phyloP scores from a whole-genome alignment of 2,888 invertebrate genomes.

The Diploptera punctata region DNA sequence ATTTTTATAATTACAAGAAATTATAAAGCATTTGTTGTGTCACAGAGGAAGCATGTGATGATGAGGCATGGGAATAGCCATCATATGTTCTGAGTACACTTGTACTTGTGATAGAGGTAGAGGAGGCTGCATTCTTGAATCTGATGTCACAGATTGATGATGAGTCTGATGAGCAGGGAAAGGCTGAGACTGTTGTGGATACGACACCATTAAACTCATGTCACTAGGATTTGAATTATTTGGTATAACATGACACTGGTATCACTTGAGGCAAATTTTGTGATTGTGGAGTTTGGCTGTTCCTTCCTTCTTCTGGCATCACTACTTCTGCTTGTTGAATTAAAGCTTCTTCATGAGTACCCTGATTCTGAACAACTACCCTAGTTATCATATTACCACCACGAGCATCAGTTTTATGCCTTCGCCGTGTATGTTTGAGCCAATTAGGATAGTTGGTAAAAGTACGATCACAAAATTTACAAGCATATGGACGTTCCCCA shows the following conservation, averaged over 20 bases:
- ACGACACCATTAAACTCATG: constrained; percentile 31
- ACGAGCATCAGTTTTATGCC: constrained; percentile 54
- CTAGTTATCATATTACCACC: background rate
- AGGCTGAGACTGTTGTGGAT: constrained; percentile 31
- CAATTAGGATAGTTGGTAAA: constrained; percentile 66
- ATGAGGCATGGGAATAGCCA: constrained; percentile 32
- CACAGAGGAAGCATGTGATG: constrained; percentile 37
- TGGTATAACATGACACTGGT: constrained; percentile 12
- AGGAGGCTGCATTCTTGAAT: no score
- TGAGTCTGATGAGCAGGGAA: constrained; percentile 6
- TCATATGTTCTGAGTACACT: constrained; percentile 31
- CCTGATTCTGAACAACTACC: constrained; percentile 8
- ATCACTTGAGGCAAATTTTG: background rate
- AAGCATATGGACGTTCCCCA: constrained; percentile 62
- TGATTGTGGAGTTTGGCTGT: constrained; percentile 7
- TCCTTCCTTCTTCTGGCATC: constrained; percentile 4
- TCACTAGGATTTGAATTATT: background rate
- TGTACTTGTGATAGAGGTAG: constrained; percentile 1
- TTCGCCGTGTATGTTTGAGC: constrained; percentile 63
- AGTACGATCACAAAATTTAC: constrained; percentile 61
- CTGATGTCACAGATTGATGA: no score
- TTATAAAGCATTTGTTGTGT: no score
- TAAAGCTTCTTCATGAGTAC: background rate
- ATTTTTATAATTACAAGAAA: no score
- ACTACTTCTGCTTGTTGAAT: constrained; percentile 6